phyloP scores from a whole-genome alignment of 2,888 invertebrate species.

The Campopleginae sp. region DNA sequence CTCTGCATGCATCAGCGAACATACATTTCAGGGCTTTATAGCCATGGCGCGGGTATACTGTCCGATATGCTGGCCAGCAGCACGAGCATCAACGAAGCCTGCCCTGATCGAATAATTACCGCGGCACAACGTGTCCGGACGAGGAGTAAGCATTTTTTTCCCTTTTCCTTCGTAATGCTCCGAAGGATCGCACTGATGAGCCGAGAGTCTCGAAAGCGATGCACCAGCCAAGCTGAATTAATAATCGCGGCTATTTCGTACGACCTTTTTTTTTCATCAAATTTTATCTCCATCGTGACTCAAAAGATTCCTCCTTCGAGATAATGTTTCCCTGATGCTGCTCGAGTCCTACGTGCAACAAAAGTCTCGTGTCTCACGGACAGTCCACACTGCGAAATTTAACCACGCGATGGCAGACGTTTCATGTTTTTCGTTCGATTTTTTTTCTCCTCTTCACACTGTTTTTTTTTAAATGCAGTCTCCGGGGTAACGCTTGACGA shows the following conservation, averaged over 20 bases:
- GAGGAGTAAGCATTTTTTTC: not conserved
- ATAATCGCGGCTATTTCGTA: constrained; percentile 40
- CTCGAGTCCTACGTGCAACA: constrained; percentile 36
- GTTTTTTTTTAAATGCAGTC: not conserved
- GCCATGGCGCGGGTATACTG: not conserved
- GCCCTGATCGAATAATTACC: constrained; percentile 62
- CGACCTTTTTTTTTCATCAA: constrained; percentile 27
- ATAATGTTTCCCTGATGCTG: constrained; percentile 26
- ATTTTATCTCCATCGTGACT: constrained; percentile 18
- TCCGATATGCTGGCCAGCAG: not conserved
- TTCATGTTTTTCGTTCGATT: not conserved
- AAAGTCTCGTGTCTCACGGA: constrained; percentile 41
- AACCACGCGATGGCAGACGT: not conserved
- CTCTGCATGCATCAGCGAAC: constrained; percentile 36
- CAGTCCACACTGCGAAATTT: not conserved
- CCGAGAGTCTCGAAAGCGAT: constrained; percentile 42
- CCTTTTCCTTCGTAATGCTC: not conserved
- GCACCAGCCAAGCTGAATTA: constrained; percentile 38
- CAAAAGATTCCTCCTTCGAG: constrained; percentile 26
- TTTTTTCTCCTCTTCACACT: not conserved
- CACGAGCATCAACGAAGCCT: constrained; percentile 45
- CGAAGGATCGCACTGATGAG: constrained; percentile 16
- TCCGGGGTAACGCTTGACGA: not conserved
- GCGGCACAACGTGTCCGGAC: constrained; percentile 1
- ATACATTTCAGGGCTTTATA: not conserved